A percentile compares a stretch with the other conserved stretches of the same genome.
These are phyloP conservation scores for Athalia circularis DNA, from an alignment of 2,888 invertebrate species.

Conservation along the genomic window DNA sequence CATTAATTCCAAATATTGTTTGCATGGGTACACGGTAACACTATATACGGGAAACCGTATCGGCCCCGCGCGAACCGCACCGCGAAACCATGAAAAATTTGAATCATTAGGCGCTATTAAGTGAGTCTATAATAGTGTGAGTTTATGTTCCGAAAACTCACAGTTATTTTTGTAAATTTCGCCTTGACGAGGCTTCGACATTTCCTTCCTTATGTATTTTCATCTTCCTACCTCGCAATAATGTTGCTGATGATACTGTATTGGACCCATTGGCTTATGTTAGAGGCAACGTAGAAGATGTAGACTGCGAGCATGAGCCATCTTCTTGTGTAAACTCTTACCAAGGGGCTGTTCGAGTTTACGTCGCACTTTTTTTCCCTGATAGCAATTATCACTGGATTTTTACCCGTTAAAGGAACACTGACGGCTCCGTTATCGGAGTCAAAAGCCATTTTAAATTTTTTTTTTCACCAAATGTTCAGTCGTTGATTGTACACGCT, in stretches of 20 bases:
- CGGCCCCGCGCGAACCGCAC: too few relatives aligned
- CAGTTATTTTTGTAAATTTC: too few relatives aligned
- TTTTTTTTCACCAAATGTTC: slow-evolving; percentile 8
- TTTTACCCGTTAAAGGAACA: slow-evolving; percentile 20
- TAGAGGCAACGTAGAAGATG: slow-evolving; percentile 75
- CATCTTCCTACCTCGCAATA: slow-evolving; percentile 70
- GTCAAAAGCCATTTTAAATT: slow-evolving; percentile 27
- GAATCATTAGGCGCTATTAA: too few relatives aligned
- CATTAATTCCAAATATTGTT: too few relatives aligned
- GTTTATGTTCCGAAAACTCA: too few relatives aligned
- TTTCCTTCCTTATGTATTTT: not conserved
- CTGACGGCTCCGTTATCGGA: not conserved
- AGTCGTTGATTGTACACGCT: not conserved
- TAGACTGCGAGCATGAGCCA: slow-evolving; percentile 76
- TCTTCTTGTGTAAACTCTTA: slow-evolving; percentile 63
- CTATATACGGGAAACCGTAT: too few relatives aligned
- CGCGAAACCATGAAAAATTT: too few relatives aligned
- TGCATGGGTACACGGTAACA: too few relatives aligned
- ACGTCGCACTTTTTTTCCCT: slow-evolving; percentile 36
- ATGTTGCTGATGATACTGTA: slow-evolving; percentile 78
- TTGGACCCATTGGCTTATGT: slow-evolving; percentile 81
- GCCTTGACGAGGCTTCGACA: not conserved
- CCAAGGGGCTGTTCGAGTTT: slow-evolving; percentile 12
- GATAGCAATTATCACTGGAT: slow-evolving; percentile 22
- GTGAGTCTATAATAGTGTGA: too few relatives aligned